Evolutionary conservation across 2,113 vertebrate species (phyloP), one percentile per base, ranked within the genome.

Genomic region (Lepisosteus osseus): DNA sequence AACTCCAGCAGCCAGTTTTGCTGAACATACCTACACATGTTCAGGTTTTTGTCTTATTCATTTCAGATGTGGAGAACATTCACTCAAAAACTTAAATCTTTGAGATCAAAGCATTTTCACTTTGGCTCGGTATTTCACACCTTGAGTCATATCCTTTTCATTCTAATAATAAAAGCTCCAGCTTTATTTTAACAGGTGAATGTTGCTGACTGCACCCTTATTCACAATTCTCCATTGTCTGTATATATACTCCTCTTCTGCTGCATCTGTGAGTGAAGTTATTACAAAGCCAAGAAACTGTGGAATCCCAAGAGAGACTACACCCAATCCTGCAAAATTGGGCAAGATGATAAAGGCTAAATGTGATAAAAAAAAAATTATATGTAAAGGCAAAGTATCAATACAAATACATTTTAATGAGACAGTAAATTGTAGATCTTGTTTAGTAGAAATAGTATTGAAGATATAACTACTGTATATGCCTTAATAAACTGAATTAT

Each of bases 81-180:
- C 7, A 64, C 7, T 29, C 7, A 54, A 45, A 65, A 15, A 29
- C 17, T n/a, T 0, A 14, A 45, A 42, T 69, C 66, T 69, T 55
- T 62, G 72, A 67, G 67, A 78, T 74, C 70, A 72, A 59, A 67
- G 42, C 29, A 3, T 11, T 14, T 43, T 59, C 17, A 17, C 15
- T 9, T 47, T 41, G 9, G 54, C 65, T 51, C 67, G 9, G 1
- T 41, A 61, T 54, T 67, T 68, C 41, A 41, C 65, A 55, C 57
- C 67, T 74, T 62, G n/a, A 73, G 11, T 68, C 65, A 29, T 65
- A 69, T 56, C 71, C 66, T 43, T 61, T 54, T 56, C 8, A 51
- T 9, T 56, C n/a, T 59, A 11, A 59, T 13, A 14, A 59, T 59
- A 13, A 57, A 14, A 56, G 12, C 29, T 3, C 9, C 7, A 17